Evolutionary conservation across 2,888 invertebrate species (phyloP), one percentile per base, ranked within the genome.

Genomic region (Orthosia cruda): DNA sequence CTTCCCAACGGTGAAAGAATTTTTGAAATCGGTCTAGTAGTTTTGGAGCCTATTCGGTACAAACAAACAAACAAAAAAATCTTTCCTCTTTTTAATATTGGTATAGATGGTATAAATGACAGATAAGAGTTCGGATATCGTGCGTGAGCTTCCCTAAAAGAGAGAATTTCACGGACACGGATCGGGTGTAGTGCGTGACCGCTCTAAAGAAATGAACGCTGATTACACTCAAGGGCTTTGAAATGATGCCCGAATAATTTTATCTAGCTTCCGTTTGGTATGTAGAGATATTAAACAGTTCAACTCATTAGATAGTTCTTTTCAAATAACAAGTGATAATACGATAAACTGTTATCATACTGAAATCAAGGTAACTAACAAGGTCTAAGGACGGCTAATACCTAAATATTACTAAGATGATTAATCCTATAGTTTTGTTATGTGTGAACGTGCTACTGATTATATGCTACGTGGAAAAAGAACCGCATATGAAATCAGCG

Each of bases 341-440:
- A 54, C 7, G 50, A 52, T 52, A 55, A 55, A 5, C 2, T 52
- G 40, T 26, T 26, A 62, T 80, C 55, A 20, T 3, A 12, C 18
- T 47, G 13, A 50, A 66, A 77, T 63, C 81, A 73, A 73, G 80
- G 66, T 66, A 52, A 66, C 7, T 62, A 26, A 77, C 47, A 61
- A 65, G 55, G 32, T 58, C 47, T 69, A 69, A 63, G 63, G 63
- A 54, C 78, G 26, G 15, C 3, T 26, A 54, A 58, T 58, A 54
- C 23, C 23, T 57, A 47, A 26, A 55, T 55, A 15, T n/a, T 68
- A 32, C 9, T 13, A 13, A 26, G 7, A 58, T 12, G 45, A 13
- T 26, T 23, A 45, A 54, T 58, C 45, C 54, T 12, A 59, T 52
- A 55, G 72, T 59, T 71, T 59, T 64, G 59, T 61, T 71, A 64